These are phyloP conservation scores for Tangara arthus DNA, from an alignment of 2,797 vertebrate genomes.

Conservation along the genomic window DNA sequence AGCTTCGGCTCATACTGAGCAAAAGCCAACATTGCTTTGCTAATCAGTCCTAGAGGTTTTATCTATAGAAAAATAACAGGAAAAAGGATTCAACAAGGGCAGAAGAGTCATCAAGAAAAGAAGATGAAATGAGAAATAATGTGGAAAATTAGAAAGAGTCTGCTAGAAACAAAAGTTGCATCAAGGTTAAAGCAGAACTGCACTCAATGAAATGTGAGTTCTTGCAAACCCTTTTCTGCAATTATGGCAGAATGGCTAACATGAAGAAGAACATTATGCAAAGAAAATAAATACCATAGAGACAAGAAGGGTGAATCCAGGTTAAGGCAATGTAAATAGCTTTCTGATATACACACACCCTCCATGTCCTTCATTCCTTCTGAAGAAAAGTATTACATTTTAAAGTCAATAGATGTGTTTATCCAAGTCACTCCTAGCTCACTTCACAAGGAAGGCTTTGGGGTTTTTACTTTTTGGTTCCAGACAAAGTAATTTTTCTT, in stretches of 20 bases:
- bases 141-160: background rate
- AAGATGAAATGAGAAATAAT: background rate
- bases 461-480: constrained; percentile 22
- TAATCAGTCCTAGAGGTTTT: background rate
- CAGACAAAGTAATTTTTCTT: background rate
- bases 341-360: background rate
- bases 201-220: background rate
- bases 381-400: constrained; percentile 34
- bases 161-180: background rate
- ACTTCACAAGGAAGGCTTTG: background rate
- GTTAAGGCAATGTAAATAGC: constrained; percentile 23
- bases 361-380: background rate
- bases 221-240: background rate
- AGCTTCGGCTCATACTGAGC: background rate
- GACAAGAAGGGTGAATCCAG: constrained; percentile 28
- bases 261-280: background rate
- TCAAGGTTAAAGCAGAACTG: background rate
- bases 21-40: background rate
- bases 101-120: background rate
- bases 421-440: constrained; percentile 10
- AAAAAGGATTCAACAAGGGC: background rate
- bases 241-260: background rate
- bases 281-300: background rate
- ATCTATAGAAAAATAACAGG: background rate
- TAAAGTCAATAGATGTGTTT: constrained; percentile 15